A percentile compares a stretch with the other conserved stretches of the same genome.
phyloP scores from a whole-genome alignment of 2,797 vertebrate species.

The Microchirus variegatus region DNA sequence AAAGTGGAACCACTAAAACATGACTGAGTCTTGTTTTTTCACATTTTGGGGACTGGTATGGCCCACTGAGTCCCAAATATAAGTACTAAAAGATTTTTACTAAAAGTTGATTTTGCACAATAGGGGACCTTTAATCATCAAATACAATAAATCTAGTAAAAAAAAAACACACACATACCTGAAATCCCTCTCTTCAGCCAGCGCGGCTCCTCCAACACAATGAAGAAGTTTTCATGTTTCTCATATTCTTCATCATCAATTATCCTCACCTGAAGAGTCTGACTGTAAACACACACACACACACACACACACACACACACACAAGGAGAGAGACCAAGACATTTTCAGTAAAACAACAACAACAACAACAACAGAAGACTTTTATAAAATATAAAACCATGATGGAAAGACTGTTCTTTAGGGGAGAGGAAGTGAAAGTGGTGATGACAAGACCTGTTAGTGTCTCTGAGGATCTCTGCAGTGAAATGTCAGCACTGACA shows the following conservation, averaged over 20 bases:
- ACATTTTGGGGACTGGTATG: no score
- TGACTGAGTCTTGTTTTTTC: no score
- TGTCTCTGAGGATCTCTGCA: constrained; percentile 15
- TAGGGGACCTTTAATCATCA: no score
- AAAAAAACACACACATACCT: constrained; percentile 70
- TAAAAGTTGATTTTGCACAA: no score
- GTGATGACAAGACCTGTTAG: constrained; percentile 24
- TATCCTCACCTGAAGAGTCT: constrained; percentile 87
- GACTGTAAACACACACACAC: constrained; percentile 72
- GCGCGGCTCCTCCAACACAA: constrained; percentile 88
- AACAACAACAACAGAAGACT: constrained; percentile 1
- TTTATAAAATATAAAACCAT: neutral
- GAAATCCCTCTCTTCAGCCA: constrained; percentile 92
- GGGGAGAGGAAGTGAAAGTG: constrained; percentile 13
- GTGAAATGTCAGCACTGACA: constrained; percentile 29
- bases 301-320: constrained; percentile 29
- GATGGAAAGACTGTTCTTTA: neutral
- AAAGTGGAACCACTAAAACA: no score
- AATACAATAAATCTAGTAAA: no score
- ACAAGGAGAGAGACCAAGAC: constrained; percentile 30
- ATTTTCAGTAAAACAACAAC: neutral
- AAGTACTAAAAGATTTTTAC: no score
- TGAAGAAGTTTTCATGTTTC: constrained; percentile 91
- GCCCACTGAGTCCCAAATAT: no score
- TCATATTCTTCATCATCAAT: constrained; percentile 92